Base-by-base conservation (phyloP, 2,113 vertebrate species). In the Peucedramus taeniatus region DNA sequence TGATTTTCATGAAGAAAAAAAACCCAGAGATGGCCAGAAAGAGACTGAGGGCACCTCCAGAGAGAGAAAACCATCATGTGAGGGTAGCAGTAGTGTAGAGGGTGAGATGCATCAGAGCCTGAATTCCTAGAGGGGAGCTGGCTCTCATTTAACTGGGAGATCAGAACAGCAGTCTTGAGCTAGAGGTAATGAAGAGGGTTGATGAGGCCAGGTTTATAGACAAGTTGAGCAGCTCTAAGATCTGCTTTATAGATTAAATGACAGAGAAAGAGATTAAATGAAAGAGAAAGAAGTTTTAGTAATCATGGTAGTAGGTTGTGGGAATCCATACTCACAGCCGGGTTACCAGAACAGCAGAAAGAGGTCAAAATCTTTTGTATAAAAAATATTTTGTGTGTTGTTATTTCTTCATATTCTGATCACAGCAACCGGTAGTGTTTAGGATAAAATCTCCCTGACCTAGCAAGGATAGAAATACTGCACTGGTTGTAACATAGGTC, bases 1-100 rank as follows among this genome's bases (percentile, higher is more conserved):
- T 75, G 15, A 57, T 77, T 74, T 93, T 72, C 15, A 56, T 26
- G 9, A 65, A 51, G n/a, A 26, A 83, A 92, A 92, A 88, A 49
- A 81, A 8, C 2, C 2, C 61, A 54, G 61, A 30, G 12, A 21
- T 1, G 1, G 11, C 42, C 35, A 70, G 59, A 72, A 45, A 54
- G 64, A 66, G 66, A 40, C 6, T 0, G 2, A 81, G 21, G 47
- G 21, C 10, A n/a, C 22, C 33, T 80, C 27, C 37, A 56, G 39
- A n/a, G 75, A 64, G 12, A 70, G 35, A 74, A 65, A 69, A 35
- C 13, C 1, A 1, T 22, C 24, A 51, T 0, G 0, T 57, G 37
- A 59, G 21, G 2, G 9, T 68, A 35, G n/a, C 12, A 71, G 51
- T 24, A 24, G 5, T 5, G 1, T 19, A n/a, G 44, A 87, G 24